Percentiles rank a stretch among this genome's conserved stretches.
Evolutionary conservation across 2,797 vertebrate species (phyloP).

Genomic region (Smutsia gigantea): DNA sequence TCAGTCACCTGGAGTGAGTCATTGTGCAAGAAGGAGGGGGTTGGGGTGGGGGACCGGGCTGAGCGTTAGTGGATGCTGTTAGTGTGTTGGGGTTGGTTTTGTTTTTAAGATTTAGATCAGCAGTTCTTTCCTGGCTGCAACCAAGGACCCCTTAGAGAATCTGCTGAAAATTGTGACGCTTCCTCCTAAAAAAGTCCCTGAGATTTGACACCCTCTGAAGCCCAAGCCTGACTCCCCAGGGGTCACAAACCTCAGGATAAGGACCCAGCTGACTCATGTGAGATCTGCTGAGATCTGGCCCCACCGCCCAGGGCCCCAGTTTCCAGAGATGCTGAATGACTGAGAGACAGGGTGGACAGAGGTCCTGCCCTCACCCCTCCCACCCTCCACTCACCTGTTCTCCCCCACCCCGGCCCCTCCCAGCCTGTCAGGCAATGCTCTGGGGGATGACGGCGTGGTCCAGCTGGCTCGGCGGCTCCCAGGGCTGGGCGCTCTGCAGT

Average conservation of each 20-base stretch:
- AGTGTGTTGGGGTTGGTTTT: background rate
- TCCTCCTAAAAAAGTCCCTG: background rate
- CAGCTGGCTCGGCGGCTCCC: conserved; percentile 78
- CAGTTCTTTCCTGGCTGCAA: background rate
- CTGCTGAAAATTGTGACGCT: background rate
- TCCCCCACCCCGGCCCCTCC: background rate
- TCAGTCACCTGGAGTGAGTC: conserved; percentile 91
- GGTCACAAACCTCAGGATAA: background rate
- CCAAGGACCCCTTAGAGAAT: background rate
- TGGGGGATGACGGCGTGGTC: conserved; percentile 75
- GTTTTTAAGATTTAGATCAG: background rate
- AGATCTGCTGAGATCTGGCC: background rate
- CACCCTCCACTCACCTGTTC: background rate
- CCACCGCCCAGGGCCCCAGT: background rate
- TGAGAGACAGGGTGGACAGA: background rate
- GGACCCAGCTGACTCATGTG: background rate
- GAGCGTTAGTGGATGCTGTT: too few species aligned
- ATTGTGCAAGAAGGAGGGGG: too few species aligned
- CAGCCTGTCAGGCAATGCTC: conserved; percentile 84
- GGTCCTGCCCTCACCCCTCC: too few species aligned
- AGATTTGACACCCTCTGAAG: background rate
- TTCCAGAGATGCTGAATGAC: background rate
- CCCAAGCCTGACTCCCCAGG: background rate
- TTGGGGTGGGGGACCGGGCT: too few species aligned
- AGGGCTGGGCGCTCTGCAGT: conserved; percentile 72